Evolutionary conservation across 2,113 vertebrate species (phyloP).

Genomic region (Eleginops maclovinus): DNA sequence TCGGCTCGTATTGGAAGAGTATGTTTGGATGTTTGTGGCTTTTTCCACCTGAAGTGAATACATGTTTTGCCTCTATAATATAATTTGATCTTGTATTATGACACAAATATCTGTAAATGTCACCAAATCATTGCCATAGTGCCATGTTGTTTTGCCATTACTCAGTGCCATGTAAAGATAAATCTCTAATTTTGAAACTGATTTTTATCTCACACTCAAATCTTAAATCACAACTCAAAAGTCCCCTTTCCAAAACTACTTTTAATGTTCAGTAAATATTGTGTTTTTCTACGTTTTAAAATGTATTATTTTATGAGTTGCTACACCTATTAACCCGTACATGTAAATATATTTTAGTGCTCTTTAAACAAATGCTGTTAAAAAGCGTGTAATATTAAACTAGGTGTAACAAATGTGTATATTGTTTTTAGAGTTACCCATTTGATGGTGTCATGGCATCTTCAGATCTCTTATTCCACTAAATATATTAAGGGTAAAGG

Average conservation of each 20-base stretch:
- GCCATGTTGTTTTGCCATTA: constrained; percentile 14
- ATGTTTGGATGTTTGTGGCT: constrained; percentile 11
- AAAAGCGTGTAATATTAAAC: constrained; percentile 13
- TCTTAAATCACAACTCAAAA: too few relatives aligned
- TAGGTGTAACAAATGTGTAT: background rate
- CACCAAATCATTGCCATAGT: constrained; percentile 9
- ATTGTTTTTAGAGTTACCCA: background rate
- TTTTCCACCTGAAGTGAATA: constrained; percentile 39
- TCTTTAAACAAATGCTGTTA: too few relatives aligned
- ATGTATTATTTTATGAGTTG: too few relatives aligned
- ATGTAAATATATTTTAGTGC: too few relatives aligned
- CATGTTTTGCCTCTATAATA: constrained; percentile 28
- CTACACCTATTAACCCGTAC: too few relatives aligned
- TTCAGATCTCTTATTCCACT: background rate
- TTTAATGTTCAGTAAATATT: too few relatives aligned
- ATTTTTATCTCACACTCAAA: too few relatives aligned
- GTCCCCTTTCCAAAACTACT: too few relatives aligned
- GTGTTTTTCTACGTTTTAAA: too few relatives aligned
- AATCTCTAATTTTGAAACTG: constrained; percentile 30
- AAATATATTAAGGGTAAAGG: constrained; percentile 11
- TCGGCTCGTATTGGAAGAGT: constrained; percentile 39
- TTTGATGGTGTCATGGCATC: background rate
- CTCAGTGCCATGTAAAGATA: constrained; percentile 19
- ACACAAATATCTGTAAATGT: constrained; percentile 25
- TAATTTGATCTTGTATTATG: constrained; percentile 36